A percentile compares a stretch with the other conserved stretches of the same genome.
phyloP scores from a whole-genome alignment of 2,113 vertebrate species.

The Alces alces region DNA sequence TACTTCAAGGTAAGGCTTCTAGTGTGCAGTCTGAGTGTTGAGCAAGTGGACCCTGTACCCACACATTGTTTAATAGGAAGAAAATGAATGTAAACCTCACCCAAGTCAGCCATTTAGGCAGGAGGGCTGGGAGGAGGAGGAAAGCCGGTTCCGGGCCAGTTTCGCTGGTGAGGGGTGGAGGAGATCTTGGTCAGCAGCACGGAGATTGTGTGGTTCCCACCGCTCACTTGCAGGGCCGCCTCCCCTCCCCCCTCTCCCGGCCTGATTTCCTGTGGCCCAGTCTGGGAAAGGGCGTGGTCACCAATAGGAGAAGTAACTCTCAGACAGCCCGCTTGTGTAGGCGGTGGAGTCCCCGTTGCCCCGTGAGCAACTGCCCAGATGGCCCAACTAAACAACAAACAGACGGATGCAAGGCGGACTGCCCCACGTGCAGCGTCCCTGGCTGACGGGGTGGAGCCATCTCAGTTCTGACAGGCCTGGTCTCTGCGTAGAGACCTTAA shows the following conservation, averaged over 20 bases:
- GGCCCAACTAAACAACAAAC: constrained; percentile 7
- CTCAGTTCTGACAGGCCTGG: background rate
- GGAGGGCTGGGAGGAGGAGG: background rate
- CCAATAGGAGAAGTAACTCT: background rate
- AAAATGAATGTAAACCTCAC: background rate
- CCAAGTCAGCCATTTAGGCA: background rate
- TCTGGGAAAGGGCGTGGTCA: constrained; percentile 45
- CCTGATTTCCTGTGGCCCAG: constrained; percentile 47
- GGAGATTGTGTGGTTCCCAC: constrained; percentile 21
- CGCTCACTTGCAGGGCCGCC: background rate
- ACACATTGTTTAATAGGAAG: background rate
- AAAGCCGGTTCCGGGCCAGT: background rate
- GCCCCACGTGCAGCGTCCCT: background rate
- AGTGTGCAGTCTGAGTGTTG: background rate
- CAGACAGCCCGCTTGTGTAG: background rate
- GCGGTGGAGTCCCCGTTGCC: background rate
- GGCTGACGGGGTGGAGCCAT: background rate
- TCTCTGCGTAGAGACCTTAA: background rate
- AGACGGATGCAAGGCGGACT: background rate
- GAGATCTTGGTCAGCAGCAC: background rate
- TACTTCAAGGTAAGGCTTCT: background rate
- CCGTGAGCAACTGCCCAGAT: background rate
- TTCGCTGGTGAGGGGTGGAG: constrained; percentile 28
- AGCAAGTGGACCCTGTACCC: background rate
- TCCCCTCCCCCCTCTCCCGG: background rate